Conservation (phyloP, 2,888 invertebrate species). For the Phrixothrix hirtus region DNA sequence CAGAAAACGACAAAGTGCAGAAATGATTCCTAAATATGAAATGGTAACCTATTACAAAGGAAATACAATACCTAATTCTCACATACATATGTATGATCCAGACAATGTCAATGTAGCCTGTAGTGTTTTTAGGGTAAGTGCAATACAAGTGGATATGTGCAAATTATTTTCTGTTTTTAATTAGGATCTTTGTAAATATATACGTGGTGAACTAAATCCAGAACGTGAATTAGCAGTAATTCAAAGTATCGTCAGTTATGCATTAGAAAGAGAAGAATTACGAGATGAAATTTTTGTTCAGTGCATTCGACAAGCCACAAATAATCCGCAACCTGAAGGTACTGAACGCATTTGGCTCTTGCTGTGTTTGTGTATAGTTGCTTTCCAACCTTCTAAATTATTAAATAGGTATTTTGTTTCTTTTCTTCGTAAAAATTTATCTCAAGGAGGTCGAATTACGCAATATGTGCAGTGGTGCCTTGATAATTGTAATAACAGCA, state of each 20-base stretch:
- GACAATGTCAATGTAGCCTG: constrained; percentile 91
- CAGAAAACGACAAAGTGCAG: constrained; percentile 75
- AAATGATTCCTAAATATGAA: constrained; percentile 85
- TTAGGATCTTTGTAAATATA: constrained; percentile 87
- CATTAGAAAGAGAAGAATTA: constrained; percentile 88
- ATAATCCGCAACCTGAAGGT: constrained; percentile 84
- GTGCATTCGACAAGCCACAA: constrained; percentile 85
- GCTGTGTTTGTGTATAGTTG: constrained; percentile 85
- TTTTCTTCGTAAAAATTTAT: constrained; percentile 71
- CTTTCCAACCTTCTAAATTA: constrained; percentile 87
- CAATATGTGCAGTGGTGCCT: constrained; percentile 94
- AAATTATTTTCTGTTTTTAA: too few relatives aligned
- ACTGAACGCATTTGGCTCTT: constrained; percentile 87
- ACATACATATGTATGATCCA: constrained; percentile 93
- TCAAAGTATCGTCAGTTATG: constrained; percentile 82
- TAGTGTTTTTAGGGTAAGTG: constrained; percentile 84
- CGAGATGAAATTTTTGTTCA: constrained; percentile 91
- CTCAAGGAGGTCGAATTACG: constrained; percentile 69
- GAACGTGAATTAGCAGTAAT: constrained; percentile 83
- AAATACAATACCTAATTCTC: constrained; percentile 87
- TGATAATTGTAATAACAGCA: constrained; percentile 87
- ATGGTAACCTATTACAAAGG: constrained; percentile 90
- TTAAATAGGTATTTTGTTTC: constrained; percentile 79
- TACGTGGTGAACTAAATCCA: constrained; percentile 83
- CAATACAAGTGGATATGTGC: too few relatives aligned